These are phyloP conservation scores for Cercopithecus hamlyni DNA, from an alignment of 2,797 vertebrate species.

Conservation along the genomic window DNA sequence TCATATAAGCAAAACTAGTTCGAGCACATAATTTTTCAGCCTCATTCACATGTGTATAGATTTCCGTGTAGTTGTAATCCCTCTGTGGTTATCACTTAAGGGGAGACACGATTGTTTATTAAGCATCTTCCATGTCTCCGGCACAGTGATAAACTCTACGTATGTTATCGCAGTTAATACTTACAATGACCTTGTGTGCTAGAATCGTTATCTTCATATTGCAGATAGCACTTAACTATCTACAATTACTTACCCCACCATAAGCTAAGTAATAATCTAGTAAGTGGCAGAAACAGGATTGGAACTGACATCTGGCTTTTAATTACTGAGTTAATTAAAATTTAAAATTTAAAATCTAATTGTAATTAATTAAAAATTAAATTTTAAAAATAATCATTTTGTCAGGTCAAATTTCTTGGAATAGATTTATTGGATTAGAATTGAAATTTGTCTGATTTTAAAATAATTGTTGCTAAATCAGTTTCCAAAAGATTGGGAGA, in stretches of 20 bases:
- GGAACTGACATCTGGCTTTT: not conserved
- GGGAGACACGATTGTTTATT: not conserved
- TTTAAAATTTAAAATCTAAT: not conserved
- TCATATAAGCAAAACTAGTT: not conserved
- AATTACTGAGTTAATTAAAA: constrained; percentile 15
- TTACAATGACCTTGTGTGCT: not conserved
- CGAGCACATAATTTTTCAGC: not conserved
- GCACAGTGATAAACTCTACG: not conserved
- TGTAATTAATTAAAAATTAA: constrained; percentile 21
- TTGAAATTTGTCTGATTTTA: not conserved
- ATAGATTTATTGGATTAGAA: not conserved
- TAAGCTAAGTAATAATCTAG: not conserved
- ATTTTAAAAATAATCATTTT: not conserved
- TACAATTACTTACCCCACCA: not conserved
- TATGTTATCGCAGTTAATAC: not conserved
- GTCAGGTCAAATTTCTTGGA: not conserved
- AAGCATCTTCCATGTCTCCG: not conserved
- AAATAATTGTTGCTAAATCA: not conserved
- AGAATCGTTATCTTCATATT: not conserved
- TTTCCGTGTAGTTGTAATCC: not conserved
- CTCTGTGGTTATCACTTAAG: constrained; percentile 2
- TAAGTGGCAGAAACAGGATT: not conserved
- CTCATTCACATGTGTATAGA: not conserved
- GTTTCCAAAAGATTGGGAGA: not conserved
- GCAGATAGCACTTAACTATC: not conserved